Percentiles rank a stretch among this genome's conserved stretches.
These are phyloP conservation scores for Cataglyphis rosenhaueri DNA, from an alignment of 2,888 invertebrate genomes.

Conservation along the genomic window DNA sequence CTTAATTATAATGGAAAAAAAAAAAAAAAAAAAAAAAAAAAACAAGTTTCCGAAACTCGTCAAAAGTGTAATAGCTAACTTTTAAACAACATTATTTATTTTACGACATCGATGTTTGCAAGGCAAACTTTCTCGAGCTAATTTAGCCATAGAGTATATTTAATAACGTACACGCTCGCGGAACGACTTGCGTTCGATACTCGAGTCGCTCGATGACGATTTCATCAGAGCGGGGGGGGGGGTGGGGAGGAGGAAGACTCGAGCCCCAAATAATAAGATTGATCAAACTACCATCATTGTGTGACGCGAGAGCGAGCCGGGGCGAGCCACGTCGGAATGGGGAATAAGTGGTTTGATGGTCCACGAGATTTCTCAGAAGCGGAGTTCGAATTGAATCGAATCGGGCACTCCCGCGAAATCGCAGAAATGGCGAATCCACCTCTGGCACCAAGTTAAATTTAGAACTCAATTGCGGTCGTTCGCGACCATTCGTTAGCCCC, in stretches of 20 bases:
- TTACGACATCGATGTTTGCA: not conserved
- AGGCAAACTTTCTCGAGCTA: conserved; percentile 7
- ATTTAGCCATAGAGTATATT: conserved; percentile 9
- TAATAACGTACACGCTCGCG: conserved; percentile 9
- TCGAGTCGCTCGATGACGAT: not conserved
- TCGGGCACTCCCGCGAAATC: conserved; percentile 39
- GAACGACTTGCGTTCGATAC: not conserved
- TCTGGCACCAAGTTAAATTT: conserved; percentile 55
- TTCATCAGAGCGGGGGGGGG: not conserved
- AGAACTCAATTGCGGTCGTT: conserved; percentile 60
- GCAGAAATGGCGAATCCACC: conserved; percentile 53
- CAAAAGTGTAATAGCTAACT: conserved; percentile 5
- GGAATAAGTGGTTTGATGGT: conserved; percentile 48
- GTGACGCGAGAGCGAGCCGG: not conserved
- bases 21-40: not conserved
- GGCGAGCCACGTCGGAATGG: conserved; percentile 14
- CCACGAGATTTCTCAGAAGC: conserved; percentile 50
- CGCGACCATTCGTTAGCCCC: conserved; percentile 56
- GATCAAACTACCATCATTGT: conserved; percentile 11
- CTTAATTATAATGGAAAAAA: not conserved
- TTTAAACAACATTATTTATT: conserved; percentile 45
- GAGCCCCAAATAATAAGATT: conserved; percentile 20
- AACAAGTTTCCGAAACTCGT: conserved; percentile 5
- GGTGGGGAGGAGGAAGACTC: too few species aligned
- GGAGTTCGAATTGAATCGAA: conserved; percentile 44